Evolutionary conservation across 2,113 vertebrate genomes (phyloP), one percentile per base, ranked within the genome.

Genomic region (Nothobranchius furzeri): DNA sequence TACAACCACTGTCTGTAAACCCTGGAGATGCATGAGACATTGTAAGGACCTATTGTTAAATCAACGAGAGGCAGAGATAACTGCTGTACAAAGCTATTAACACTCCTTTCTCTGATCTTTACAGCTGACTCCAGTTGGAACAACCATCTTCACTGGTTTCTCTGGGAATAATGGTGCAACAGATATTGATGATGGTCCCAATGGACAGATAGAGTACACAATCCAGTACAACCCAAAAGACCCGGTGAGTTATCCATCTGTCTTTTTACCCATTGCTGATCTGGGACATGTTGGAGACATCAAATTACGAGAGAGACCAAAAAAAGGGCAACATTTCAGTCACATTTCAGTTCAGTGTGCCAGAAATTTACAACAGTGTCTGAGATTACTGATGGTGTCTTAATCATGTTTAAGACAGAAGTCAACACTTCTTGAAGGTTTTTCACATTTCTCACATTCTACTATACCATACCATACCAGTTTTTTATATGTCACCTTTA

Each of bases 121-220:
- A 1, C 87, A 98, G 98, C 88, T 99, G 71, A 98, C 97, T 30
- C 97, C 97, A 12, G 93, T 98, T 69, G 97, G 96, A 82, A 98
- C 98, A 63, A 99, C 97, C 0, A 93, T 99, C 87, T 99, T 99
- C 67, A 96, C 95, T 36, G 96, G 96, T 49, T 99, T 99, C 87
- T 93, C 87, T 55, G 95, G 95, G 69, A 96, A 94, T 85, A 96
- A 95, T 14, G 97, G 98, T 60, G 98, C 98, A 71, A 91, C 75
- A 64, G 98, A 99, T 87, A 98, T 98, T 2, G 98, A 99, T 37
- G 97, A 98, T 25, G 98, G 98, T 37, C 96, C 98, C 0, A 99
- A 99, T 0, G 97, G 96, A 78, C 97, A 98, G 83, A 98, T 99
- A 64, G 97, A 99, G 77, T 99, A 99, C 63, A 93, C 95, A 64